Conservation (phyloP, 2,888 invertebrate genomes). For the Stenoptilia bipunctidactyla region DNA sequence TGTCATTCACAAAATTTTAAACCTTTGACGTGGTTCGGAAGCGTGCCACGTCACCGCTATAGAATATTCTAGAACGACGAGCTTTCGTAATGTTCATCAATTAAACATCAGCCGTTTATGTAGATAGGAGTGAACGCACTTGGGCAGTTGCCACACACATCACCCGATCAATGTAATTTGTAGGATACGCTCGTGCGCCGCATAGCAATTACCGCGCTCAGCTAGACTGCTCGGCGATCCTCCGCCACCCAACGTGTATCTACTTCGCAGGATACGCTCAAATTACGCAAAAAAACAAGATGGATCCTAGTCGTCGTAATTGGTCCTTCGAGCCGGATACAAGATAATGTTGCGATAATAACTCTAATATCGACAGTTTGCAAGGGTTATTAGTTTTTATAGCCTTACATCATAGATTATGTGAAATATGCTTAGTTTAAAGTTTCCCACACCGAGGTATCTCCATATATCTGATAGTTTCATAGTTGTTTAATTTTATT, state of each 20-base stretch:
- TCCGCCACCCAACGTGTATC: conserved; percentile 34
- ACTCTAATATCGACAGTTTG: background rate
- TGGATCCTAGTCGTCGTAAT: conserved; percentile 15
- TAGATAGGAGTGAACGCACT: conserved; percentile 4
- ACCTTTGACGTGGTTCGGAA: no score
- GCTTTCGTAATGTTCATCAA: conserved; percentile 3
- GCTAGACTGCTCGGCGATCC: conserved; percentile 40
- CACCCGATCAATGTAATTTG: conserved; percentile 6
- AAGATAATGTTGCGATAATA: conserved; percentile 2
- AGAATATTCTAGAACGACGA: conserved; percentile 1
- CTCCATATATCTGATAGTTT: no score
- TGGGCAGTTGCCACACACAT: background rate
- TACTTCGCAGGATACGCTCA: background rate
- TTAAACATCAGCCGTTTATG: conserved; percentile 5
- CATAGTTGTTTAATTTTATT: no score
- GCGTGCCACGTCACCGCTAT: background rate
- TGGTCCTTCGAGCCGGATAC: conserved; percentile 21
- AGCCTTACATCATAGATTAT: no score
- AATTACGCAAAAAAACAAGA: conserved; percentile 21
- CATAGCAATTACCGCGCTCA: conserved; percentile 20
- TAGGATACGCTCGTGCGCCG: conserved; percentile 11
- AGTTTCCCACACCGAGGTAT: no score
- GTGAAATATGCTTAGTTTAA: no score
- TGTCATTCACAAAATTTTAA: no score
- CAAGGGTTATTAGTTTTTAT: no score